Evolutionary conservation across 2,797 vertebrate species (phyloP).

Genomic region (Mormyrus hasselquistii): DNA sequence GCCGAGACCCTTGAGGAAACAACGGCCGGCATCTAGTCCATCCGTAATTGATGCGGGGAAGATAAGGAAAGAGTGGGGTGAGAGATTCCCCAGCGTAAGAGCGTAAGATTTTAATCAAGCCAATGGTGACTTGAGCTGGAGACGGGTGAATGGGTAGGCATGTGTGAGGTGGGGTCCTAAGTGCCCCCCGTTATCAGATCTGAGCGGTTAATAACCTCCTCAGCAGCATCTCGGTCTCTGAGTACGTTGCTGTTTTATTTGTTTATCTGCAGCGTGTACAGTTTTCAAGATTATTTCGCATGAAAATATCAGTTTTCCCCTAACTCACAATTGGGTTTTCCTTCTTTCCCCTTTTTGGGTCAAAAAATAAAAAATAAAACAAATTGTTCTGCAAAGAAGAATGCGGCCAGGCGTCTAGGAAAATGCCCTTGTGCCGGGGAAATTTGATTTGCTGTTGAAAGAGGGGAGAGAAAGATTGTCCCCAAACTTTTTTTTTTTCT

Average conservation of each 20-base stretch:
- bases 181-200: neutral
- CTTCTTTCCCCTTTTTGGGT: neutral
- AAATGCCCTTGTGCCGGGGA: neutral
- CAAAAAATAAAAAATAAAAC: neutral
- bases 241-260: neutral
- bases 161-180: neutral
- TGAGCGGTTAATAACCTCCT: conserved; percentile 13
- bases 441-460: neutral
- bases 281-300: conserved; percentile 1
- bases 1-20: conserved; percentile 2
- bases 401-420: neutral
- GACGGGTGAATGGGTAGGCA: neutral
- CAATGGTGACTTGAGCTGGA: neutral
- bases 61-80: conserved; percentile 16
- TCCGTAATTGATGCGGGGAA: neutral
- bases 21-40: neutral
- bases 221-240: neutral
- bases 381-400: neutral
- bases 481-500: neutral
- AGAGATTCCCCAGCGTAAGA: neutral
- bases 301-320: neutral
- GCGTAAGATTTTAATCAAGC: conserved; percentile 16
- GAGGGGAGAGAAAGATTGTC: neutral
- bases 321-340: neutral
- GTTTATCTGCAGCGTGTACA: neutral